Base-by-base conservation (phyloP, 2,113 vertebrate species). In the Ammodytes dubius region DNA sequence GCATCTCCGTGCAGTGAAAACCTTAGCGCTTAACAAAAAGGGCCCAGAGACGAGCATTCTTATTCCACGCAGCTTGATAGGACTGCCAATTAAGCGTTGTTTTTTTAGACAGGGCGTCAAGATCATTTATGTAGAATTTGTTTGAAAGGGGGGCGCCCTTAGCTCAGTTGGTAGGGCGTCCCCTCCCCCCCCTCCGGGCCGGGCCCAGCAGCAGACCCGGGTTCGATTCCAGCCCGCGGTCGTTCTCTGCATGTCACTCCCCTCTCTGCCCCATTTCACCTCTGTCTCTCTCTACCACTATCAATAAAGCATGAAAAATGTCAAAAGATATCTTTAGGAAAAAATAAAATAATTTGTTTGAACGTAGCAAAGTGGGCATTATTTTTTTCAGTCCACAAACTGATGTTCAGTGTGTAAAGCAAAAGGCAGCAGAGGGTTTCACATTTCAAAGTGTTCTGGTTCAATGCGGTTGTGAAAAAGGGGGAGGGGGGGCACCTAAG, bases 401-500 rank as follows among this genome's bases (percentile, higher is more conserved):
- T 67, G 59, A 45, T 75, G 74, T 27, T 35, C 68, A 47, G n/a
- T 35, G 39, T 61, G 39, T 68, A 6, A 19, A n/a, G 46, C 45
- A 4, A 52, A 70, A 10, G 10, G 54, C 35, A 57, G 13, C 53
- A 40, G 40, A 54, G 61, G 27, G 88, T 76, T 77, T 82, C 77
- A 57, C 52, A 57, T 86, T 79, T 71, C 75, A 53, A 7, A 12
- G 7, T 73, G 27, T 57, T 77, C 15, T 45, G 66, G 39, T 77
- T 75, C 70, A 79, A 7, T 39, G 42, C 50, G n/a, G 13, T 69
- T 54, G 13, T 40, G 2, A 15, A 53, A 58, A 9, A 46, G 66
- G 19, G 4, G 40, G 60, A 66, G 5, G 0, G 50, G 4, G 65
- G 53, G 27, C 27, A 27, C 27, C 37, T 37, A n/a, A 65, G 40